Base-by-base conservation (phyloP, 2,888 invertebrate species). In the Callosobruchus maculatus region DNA sequence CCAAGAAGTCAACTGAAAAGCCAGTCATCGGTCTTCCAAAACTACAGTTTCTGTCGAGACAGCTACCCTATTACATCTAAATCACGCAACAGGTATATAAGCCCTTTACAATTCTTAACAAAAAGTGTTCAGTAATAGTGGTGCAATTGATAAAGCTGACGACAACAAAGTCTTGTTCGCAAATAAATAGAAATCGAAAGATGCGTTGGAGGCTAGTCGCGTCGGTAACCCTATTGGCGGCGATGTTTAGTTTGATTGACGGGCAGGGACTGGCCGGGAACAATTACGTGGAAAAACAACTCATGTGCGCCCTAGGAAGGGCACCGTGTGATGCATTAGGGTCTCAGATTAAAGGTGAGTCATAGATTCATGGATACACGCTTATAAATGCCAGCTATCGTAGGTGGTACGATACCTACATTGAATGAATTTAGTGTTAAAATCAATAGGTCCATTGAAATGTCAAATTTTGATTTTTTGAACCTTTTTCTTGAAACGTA, bases 251-350 rank as follows among this genome's bases (percentile, higher is more conserved):
- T 49, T 49, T 49, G 49, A 49, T 49, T 18, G 49, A 80, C 77
- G 77, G 80, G 21, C 82, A 83, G 73, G 78, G 78, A 22, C 78
- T 81, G 20, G 72, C 77, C 18, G 82, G 82, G 20, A 81, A 79
- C 73, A 82, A 78, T 72, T 86, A 85, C 76, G 80, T 87, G 22
- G 86, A 87, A 74, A 83, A 81, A 75, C 89, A 91, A 82, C 88
- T 92, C 73, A 86, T 89, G 80, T 92, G 92, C 81, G 89, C 91
- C 71, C 86, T 91, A 69, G 89, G 90, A 77, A 88, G 87, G 78
- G 89, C 88, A 76, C 89, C 89, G 13, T 92, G 92, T 81, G 92
- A 92, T 84, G 86, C 87, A 74, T 85, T 91, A 73, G 92, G 92
- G 76, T 87, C 87, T 74, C 91, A 90, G 84, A 86, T 92, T 67